Evolutionary conservation across 2,888 invertebrate genomes (phyloP).

Genomic region (Thelaira solivaga): DNA sequence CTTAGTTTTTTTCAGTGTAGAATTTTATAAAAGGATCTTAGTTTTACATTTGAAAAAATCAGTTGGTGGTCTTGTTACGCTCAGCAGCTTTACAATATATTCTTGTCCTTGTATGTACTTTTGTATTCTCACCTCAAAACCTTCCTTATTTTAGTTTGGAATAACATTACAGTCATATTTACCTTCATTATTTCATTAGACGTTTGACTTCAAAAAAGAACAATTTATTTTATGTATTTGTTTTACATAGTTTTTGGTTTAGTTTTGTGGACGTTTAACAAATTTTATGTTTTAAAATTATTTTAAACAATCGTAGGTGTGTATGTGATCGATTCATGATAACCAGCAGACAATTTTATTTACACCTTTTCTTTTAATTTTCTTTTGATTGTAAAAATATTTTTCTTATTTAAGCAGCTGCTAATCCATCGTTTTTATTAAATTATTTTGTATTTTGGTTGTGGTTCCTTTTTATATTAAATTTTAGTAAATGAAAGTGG

Average conservation of each 20-base stretch:
- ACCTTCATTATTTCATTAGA: constrained; percentile 44
- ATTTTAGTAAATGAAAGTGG: no score
- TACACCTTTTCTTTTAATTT: constrained; percentile 52
- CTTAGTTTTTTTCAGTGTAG: constrained; percentile 10
- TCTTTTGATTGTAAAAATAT: no score
- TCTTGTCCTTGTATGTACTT: constrained; percentile 23
- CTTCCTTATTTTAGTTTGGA: background rate
- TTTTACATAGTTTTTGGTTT: constrained; percentile 57
- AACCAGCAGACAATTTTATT: constrained; percentile 50
- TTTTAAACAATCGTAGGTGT: constrained; percentile 10
- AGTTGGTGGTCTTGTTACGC: constrained; percentile 56
- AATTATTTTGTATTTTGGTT: no score
- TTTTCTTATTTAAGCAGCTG: constrained; percentile 38
- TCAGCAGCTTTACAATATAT: constrained; percentile 28
- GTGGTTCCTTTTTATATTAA: no score
- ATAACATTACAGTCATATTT: constrained; percentile 54
- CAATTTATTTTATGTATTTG: constrained; percentile 24
- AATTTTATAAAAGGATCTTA: constrained; percentile 22
- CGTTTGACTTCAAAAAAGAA: background rate
- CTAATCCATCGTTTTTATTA: no score
- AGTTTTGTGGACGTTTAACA: constrained; percentile 47
- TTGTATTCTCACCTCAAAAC: constrained; percentile 7
- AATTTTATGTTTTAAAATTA: constrained; percentile 19
- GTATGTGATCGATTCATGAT: constrained; percentile 3
- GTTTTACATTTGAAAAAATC: constrained; percentile 42